Evolutionary conservation across 2,113 vertebrate genomes (phyloP), one percentile per base, ranked within the genome.

Genomic region (Toxostoma redivivum): DNA sequence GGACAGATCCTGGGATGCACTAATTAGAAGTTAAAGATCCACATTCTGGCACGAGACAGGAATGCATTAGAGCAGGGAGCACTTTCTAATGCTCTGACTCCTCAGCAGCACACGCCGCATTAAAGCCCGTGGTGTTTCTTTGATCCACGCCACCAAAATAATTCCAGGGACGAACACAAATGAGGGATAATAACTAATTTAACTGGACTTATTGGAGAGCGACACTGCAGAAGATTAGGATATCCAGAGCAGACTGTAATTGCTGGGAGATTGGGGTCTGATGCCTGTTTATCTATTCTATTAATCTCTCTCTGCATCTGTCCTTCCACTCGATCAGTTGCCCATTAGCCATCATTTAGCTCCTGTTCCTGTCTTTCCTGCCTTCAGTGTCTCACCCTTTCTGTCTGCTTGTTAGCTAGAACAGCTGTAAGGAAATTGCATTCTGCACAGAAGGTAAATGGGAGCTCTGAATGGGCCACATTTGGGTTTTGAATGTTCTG

Each of bases 21-120:
- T 97, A 97, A 97, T 97, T 97, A 92, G 97, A 88, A 97, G 93
- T 96, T 97, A 96, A 97, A 97, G 96, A 96, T 94, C 92, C 76
- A 37, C 61, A 51, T 92, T 47, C 66, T 79, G 13, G 92, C 90
- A 93, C 27, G 42, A 96, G 96, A 47, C 0, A 4, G 37, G 90
- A 91, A 96, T 96, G 78, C 76, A 76, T 95, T 84, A 94, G 86
- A 70, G 33, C 14, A 53, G 64, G 78, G 72, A 92, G 69, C 83
- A 33, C 74, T 81, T 94, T 7, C 80, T 94, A 95, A 97, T 81
- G 94, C 96, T 62, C 69, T 79, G 95, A n/a, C 96, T 96, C 82
- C 87, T 53, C 20, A 44, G 84, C 90, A 79, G 65, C 89, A 87
- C 97, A 94, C 31, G 51, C 74, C 3, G 5, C 96, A 57, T 95